Conservation (phyloP, 2,113 vertebrate genomes). For the Eublepharis macularius region DNA sequence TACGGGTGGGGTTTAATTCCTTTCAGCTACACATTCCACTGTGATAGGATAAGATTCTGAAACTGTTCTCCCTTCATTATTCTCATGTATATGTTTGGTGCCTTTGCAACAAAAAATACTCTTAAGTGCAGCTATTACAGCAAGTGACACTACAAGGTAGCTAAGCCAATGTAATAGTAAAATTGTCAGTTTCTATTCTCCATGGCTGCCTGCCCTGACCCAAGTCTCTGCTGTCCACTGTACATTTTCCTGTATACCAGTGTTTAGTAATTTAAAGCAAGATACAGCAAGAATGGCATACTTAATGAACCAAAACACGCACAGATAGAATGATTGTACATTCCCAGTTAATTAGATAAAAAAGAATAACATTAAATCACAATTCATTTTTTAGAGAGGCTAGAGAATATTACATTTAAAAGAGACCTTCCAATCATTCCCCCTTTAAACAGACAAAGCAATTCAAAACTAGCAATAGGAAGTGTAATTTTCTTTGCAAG, state of each 20-base stretch:
- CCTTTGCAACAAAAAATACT: not conserved
- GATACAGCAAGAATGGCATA: slow-evolving; percentile 48
- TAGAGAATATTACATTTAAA: slow-evolving; percentile 39
- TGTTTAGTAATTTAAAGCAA: slow-evolving; percentile 43
- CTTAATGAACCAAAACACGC: slow-evolving; percentile 67
- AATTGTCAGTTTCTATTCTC: rapidly evolving
- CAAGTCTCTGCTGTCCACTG: not conserved
- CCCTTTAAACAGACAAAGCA: slow-evolving; percentile 53
- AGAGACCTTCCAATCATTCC: slow-evolving; percentile 63
- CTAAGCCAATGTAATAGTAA: not conserved
- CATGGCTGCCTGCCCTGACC: not conserved
- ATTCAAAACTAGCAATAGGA: slow-evolving; percentile 58
- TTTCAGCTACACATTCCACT: no score
- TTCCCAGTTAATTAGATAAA: slow-evolving; percentile 67
- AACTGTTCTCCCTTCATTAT: no score
- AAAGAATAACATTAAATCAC: slow-evolving; percentile 74
- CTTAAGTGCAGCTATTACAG: not conserved
- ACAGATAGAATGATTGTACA: slow-evolving; percentile 62
- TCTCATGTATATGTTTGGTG: not conserved
- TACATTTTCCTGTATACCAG: not conserved
- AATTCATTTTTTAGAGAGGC: slow-evolving; percentile 45
- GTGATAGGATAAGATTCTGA: no score
- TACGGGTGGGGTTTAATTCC: no score
- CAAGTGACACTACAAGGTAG: not conserved
- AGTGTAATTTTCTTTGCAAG: slow-evolving; percentile 45